Percentiles rank a stretch among this genome's conserved stretches.
Evolutionary conservation across 2,797 vertebrate species (phyloP).

Genomic region (Enteromius trimaculatus): DNA sequence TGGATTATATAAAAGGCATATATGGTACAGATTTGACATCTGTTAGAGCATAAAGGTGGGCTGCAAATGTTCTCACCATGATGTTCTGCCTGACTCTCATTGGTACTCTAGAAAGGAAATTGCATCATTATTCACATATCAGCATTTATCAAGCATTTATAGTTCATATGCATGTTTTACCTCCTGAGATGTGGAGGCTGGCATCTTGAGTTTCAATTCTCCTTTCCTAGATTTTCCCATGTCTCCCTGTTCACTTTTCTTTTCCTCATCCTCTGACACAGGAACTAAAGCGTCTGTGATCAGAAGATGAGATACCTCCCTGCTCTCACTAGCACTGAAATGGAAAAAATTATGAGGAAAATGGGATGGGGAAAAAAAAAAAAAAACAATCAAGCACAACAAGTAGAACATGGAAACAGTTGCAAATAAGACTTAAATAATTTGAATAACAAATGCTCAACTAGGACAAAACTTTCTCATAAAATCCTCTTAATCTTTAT

Average conservation of each 20-base stretch:
- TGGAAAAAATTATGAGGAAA: too few relatives aligned
- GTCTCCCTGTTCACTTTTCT: not conserved
- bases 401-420: not conserved
- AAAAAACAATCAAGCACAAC: not conserved
- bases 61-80: constrained; percentile 59
- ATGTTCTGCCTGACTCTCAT: constrained; percentile 42
- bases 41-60: not conserved
- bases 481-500: not conserved
- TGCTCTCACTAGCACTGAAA: constrained; percentile 36
- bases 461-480: not conserved
- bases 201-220: not conserved
- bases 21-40: too few relatives aligned
- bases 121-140: not conserved
- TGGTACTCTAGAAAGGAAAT: constrained; percentile 45
- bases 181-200: not conserved
- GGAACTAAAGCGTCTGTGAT: constrained; percentile 42
- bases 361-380: not conserved
- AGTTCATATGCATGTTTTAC: not conserved
- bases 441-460: constrained; percentile 1
- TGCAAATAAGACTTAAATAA: not conserved
- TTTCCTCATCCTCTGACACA: constrained; percentile 40
- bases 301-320: constrained; percentile 34
- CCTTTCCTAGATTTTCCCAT: not conserved
- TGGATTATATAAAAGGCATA: not conserved
- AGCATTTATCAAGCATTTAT: constrained; percentile 17